Base-by-base conservation (phyloP, 2,888 invertebrate genomes). In the Malacosoma neustria region DNA sequence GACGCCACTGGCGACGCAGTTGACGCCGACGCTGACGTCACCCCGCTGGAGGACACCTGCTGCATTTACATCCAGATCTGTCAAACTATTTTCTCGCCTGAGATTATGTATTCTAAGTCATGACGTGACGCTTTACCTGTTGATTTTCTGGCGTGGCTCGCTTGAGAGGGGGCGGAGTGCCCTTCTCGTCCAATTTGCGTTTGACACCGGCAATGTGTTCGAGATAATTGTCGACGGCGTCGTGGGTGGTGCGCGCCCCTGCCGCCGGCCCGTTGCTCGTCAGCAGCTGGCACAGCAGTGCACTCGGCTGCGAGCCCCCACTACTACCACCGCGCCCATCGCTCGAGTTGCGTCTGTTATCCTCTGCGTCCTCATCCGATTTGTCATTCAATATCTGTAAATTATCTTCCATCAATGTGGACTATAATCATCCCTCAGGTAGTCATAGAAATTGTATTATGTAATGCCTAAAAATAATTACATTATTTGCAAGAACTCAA, bases 341-440 rank as follows among this genome's bases (percentile, higher is more conserved):
- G 11, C 54, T 57, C 11, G 66, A 57, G 49, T 70, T 75, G 55
- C 74, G 87, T 51, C 87, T 84, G 48, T 79, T 79, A 45, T 91
- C 92, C 40, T 90, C 88, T 45, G 91, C 90, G 51, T 94, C 94
- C 51, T 93, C 93, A 54, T 94, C 94, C 41, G 90, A 92, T 73
- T 92, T 93, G 48, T 94, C 93, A 64, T 94, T 95, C 45, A 95
- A 82, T 70, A 95, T 89, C 93, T 94, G 43, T 39, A 45, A 43
- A 34, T 48, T 11, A 41, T 39, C 40, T 29, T 33, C 13, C 29
- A 33, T 33, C 35, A 42, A 38, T 29, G 32, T 12, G n/a, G n/a
- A n/a, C n/a, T n/a, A n/a, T n/a, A n/a, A n/a, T n/a, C n/a, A n/a
- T n/a, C n/a, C n/a, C n/a, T n/a, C n/a, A n/a, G n/a, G n/a, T n/a